These are phyloP conservation scores for Polydrusus pterygomalis DNA, from an alignment of 2,888 invertebrate genomes.

Conservation along the genomic window DNA sequence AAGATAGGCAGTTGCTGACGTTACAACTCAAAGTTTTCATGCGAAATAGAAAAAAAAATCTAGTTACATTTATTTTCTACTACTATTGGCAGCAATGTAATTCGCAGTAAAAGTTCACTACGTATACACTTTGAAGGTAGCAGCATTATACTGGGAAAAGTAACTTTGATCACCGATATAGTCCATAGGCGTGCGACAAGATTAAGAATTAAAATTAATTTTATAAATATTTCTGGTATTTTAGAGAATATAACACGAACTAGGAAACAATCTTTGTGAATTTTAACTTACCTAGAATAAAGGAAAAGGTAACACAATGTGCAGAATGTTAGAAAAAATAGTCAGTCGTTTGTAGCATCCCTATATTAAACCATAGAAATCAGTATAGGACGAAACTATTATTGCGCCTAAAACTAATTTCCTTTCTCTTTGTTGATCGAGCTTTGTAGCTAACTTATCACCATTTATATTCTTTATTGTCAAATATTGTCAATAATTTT, in stretches of 20 bases:
- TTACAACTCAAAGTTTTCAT: background rate
- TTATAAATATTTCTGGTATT: no score
- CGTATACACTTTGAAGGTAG: constrained; percentile 7
- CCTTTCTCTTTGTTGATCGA: background rate
- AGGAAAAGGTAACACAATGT: background rate
- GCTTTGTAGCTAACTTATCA: background rate
- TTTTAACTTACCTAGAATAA: no score
- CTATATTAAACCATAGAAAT: background rate
- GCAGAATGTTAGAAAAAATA: background rate
- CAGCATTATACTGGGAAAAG: background rate
- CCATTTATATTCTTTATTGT: background rate
- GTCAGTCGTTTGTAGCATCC: background rate
- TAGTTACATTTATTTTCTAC: constrained; percentile 3
- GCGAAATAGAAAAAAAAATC: constrained; percentile 14
- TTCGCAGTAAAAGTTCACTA: background rate
- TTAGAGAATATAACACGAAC: no score
- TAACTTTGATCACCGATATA: background rate
- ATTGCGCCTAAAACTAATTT: background rate
- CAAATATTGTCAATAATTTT: constrained; percentile 12
- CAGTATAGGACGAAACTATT: background rate
- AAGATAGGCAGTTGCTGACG: constrained; percentile 28
- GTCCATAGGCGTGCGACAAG: background rate
- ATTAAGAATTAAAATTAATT: background rate
- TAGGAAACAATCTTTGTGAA: no score
- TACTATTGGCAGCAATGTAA: background rate